Base-by-base conservation (phyloP, 2,113 vertebrate genomes). In the Argyrosomus japonicus region DNA sequence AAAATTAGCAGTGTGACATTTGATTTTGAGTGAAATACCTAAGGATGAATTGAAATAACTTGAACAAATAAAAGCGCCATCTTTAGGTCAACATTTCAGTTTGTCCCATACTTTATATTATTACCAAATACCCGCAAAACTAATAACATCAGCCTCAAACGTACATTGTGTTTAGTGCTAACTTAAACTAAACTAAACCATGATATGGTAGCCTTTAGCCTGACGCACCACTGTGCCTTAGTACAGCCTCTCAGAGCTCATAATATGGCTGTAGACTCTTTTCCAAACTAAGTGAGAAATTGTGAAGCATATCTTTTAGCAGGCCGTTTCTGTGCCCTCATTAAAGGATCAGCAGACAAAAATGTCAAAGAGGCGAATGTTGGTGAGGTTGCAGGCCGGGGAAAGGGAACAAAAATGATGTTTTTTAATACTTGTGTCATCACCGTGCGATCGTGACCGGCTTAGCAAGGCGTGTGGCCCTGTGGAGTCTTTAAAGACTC, bases 401-500 rank as follows among this genome's bases (percentile, higher is more conserved):
- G 23, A 74, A 25, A 56, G 23, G n/a, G 36, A 63, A 71, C 36
- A 67, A 40, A 76, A 70, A 57, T 29, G 6, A 63, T 71, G 54
- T 18, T 43, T 72, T 74, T 71, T 73, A 69, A 73, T 62, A 67
- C 32, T 6, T 12, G 21, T 32, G 64, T 73, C 43, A 54, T 77
- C 27, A 58, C 6, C 6, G n/a, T 51, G 72, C 36, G 67, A 74
- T 48, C 7, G 23, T 63, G 57, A 11, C 17, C 4, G 23, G 13
- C 17, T 74, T 27, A 25, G 71, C 65, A 6, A 14, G 9, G 21
- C 7, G 36, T 61, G 72, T 51, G 50, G 50, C 47, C 69, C 70
- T 18, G 63, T 14, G 68, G 75, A 80, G 76, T 51, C 63, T 80
- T 79, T 84, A 80, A 79, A 79, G 75, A 53, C 51, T 27, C 78